phyloP scores from a whole-genome alignment of 30 jellyfish, hydroid and myxozoan genomes.

The Turritopsis rubra region DNA sequence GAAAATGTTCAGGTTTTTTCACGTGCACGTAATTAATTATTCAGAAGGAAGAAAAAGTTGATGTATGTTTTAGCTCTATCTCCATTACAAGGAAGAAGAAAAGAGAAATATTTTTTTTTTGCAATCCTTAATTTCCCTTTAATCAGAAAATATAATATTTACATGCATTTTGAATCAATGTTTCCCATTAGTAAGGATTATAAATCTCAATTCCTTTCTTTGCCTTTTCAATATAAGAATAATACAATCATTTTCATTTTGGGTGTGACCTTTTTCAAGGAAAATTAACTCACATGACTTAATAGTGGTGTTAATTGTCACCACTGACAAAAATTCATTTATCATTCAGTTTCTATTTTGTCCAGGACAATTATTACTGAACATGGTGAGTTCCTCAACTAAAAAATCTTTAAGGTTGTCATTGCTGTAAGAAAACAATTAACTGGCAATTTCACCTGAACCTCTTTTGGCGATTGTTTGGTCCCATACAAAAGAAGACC shows the following conservation, averaged over 20 bases:
- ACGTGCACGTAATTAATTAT: too few relatives aligned
- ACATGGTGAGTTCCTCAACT: background rate
- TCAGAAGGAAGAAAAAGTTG: too few relatives aligned
- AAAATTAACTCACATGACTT: background rate
- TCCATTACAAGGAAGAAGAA: too few relatives aligned
- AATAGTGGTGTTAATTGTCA: background rate
- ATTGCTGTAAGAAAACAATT: background rate
- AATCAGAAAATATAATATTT: background rate
- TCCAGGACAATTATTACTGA: constrained; percentile 14
- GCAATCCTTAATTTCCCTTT: too few relatives aligned
- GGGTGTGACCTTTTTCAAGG: constrained; percentile 16
- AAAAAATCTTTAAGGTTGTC: background rate
- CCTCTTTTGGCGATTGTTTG: constrained; percentile 12
- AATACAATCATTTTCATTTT: constrained; percentile 9
- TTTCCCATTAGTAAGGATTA: constrained; percentile 15
- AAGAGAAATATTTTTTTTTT: too few relatives aligned
- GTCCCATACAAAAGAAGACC: constrained; percentile 10
- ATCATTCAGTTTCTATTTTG: constrained; percentile 11
- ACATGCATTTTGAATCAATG: background rate
- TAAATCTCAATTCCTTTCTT: background rate
- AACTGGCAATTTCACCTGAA: constrained; percentile 14
- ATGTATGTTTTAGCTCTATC: too few relatives aligned
- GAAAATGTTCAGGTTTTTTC: too few relatives aligned
- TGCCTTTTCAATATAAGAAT: background rate
- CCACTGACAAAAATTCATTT: background rate